Evolutionary conservation across 2,113 vertebrate species (phyloP).

Genomic region (Neotoma lepida): DNA sequence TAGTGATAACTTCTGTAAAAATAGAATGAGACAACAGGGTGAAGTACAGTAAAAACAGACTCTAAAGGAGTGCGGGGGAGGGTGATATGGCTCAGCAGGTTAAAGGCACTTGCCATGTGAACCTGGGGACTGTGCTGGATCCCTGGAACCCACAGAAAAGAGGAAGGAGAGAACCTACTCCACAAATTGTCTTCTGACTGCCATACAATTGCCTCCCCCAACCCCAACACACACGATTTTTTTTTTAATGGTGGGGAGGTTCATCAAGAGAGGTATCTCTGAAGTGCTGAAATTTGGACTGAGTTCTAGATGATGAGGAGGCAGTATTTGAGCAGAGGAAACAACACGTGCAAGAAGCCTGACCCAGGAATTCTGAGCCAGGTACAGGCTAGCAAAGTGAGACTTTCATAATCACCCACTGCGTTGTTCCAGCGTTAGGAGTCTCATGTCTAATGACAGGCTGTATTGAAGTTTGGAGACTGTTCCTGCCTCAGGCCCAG

Average conservation of each 20-base stretch:
- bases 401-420: not conserved
- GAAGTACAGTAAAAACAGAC: not conserved
- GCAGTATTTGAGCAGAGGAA: not conserved
- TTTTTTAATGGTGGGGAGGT: not conserved
- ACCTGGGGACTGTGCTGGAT: not conserved
- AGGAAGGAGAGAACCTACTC: not conserved
- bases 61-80: no score
- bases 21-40: not conserved
- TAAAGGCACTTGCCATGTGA: not conserved
- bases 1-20: not conserved
- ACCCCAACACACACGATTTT: not conserved
- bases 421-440: not conserved
- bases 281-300: not conserved
- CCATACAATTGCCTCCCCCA: not conserved
- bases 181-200: not conserved
- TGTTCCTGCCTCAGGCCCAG: not conserved
- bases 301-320: not conserved
- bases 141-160: not conserved
- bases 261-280: not conserved
- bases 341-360: not conserved
- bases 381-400: not conserved
- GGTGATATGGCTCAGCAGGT: not conserved
- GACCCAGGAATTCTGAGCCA: slow-evolving; percentile 7
- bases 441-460: not conserved
- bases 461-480: not conserved